Evolutionary conservation across 2,888 invertebrate species (phyloP).

Genomic region (Steinernema carpocapsae): DNA sequence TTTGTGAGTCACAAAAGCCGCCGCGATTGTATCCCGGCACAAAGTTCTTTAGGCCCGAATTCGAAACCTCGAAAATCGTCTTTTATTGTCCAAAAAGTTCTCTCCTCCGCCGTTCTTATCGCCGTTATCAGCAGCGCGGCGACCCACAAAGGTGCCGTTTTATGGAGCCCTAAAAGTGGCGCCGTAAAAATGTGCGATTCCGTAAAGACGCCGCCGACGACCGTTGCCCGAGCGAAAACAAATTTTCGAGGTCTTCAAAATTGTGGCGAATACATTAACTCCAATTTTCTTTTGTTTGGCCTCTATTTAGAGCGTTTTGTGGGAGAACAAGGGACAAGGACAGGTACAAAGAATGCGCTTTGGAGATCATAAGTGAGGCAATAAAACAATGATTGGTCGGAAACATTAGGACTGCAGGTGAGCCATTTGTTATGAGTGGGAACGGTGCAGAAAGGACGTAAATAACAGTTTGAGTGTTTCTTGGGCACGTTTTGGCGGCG

Average conservation of each 20-base stretch:
- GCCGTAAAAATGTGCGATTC: background rate
- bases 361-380: too few relatives aligned
- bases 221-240: too few relatives aligned
- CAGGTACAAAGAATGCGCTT: too few relatives aligned
- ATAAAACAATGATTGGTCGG: too few relatives aligned
- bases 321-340: background rate
- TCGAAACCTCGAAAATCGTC: background rate
- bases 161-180: constrained; percentile 34
- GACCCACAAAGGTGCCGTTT: constrained; percentile 30
- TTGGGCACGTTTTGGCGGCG: too few relatives aligned
- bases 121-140: constrained; percentile 1
- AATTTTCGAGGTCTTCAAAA: background rate
- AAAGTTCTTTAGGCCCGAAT: background rate
- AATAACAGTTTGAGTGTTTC: too few relatives aligned
- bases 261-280: background rate
- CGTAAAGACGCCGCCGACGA: too few relatives aligned
- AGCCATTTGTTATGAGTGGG: too few relatives aligned
- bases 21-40: background rate
- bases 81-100: background rate
- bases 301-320: background rate
- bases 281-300: background rate
- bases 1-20: background rate
- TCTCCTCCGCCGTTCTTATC: background rate
- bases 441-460: too few relatives aligned
- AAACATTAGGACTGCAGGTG: too few relatives aligned